Base-by-base conservation (phyloP, 37 sponge, comb jelly and placozoan genomes). In the Mnemiopsis leidyi region DNA sequence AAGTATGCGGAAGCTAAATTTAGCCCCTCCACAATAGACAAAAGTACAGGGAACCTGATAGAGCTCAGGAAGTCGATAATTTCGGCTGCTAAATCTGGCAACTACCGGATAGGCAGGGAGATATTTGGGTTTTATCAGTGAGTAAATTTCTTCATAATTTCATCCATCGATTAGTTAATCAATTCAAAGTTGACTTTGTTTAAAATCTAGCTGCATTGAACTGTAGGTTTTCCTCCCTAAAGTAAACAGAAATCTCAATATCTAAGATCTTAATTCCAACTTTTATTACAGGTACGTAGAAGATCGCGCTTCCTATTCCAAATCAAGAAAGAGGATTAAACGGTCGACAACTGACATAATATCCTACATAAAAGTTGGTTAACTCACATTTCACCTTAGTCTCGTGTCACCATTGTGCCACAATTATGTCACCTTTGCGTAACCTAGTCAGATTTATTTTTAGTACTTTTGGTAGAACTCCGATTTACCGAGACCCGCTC, bases 1-100 rank as follows among this genome's bases (percentile, higher is more conserved):
- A 32, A 32, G 79, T 77, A 77, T 32, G 79, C 79, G 20, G 79
- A 77, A 77, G 35, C 32, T 21, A 77, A 77, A 13, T 32, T 77
- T 13, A 28, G 79, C 0, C 79, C 35, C 9, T 13, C 32, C 1
- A 9, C 79, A 5, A 16, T 36, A 26, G 79, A 16, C 3, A 34
- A 16, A 13, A 26, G 79, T 0, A 33, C 32, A 9, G 36, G 79
- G 20, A 31, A 26, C 35, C 79, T 77, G 20, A 31, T 77, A 13
- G 36, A 77, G 20, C 33, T 77, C 20, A 26, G 79, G 36, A 77
- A 34, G 33, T 26, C 79, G 30, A 77, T 77, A 13, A 32, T 77
- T 5, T 26, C 79, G 16, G 79, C 79, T 77, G 79, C 79, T 32
- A 77, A 77, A 20, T 32, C 32, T 0, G 79, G 79, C 1, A 77